Percentiles rank a stretch among this genome's conserved stretches.
These are phyloP conservation scores for Otolemur garnettii DNA, from an alignment of 2,113 vertebrate genomes.

Conservation along the genomic window DNA sequence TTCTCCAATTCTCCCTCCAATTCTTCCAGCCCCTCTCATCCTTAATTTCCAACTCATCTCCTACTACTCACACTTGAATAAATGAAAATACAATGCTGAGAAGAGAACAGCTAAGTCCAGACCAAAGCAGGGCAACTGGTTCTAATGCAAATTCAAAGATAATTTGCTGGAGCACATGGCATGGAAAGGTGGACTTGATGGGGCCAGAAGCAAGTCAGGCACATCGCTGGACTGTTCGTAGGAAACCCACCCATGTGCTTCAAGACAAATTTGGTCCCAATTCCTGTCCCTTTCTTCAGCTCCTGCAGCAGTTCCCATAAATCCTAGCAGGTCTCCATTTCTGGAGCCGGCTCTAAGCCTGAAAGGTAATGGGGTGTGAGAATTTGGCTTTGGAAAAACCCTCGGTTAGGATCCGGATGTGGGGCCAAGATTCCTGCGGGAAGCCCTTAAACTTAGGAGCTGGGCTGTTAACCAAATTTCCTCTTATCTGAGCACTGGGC, in stretches of 20 bases:
- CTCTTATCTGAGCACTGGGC: constrained; percentile 57
- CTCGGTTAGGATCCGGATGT: constrained; percentile 40
- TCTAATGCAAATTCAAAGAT: neutral
- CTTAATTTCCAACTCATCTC: neutral
- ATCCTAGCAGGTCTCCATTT: constrained; percentile 40
- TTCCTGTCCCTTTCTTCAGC: neutral
- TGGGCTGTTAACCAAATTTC: neutral
- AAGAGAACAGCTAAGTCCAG: neutral
- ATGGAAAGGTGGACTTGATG: neutral
- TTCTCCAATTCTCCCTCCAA: neutral
- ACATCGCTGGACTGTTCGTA: neutral
- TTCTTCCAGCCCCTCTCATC: neutral
- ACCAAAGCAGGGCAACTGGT: neutral
- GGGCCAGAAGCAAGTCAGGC: neutral
- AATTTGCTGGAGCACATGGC: neutral
- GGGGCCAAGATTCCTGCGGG: constrained; percentile 41
- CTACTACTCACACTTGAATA: neutral
- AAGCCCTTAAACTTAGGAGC: constrained; percentile 4
- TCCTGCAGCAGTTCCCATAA: constrained; percentile 41
- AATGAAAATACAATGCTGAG: neutral
- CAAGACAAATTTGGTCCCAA: neutral
- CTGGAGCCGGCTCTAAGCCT: neutral
- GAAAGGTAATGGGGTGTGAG: constrained; percentile 76
- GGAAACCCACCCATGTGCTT: neutral
- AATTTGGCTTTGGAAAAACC: constrained; percentile 59